A percentile compares a stretch with the other conserved stretches of the same genome.
These are phyloP conservation scores for Acronicta alni DNA, from an alignment of 2,888 invertebrate species.

Conservation along the genomic window DNA sequence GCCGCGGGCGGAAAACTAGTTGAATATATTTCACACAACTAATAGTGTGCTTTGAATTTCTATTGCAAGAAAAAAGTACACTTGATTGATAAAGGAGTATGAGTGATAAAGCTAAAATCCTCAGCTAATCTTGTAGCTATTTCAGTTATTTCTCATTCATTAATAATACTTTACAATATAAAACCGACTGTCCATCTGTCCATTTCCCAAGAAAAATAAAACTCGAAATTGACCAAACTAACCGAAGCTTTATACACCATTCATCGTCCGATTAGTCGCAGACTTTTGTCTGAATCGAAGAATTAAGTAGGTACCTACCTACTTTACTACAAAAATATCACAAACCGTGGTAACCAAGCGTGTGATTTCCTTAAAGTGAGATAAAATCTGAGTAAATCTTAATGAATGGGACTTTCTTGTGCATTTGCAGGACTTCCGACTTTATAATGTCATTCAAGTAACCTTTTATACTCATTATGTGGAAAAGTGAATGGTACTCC, in stretches of 20 bases:
- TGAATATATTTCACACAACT: too few relatives aligned
- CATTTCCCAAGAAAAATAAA: slow-evolving; percentile 17
- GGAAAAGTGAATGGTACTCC: slow-evolving; percentile 48
- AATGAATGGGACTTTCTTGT: slow-evolving; percentile 46
- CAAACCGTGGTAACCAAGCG: slow-evolving; percentile 39
- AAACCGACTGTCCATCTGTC: slow-evolving; percentile 36
- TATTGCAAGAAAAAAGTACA: neutral
- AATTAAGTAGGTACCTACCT: slow-evolving; percentile 27
- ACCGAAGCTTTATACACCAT: slow-evolving; percentile 25
- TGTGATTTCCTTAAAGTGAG: slow-evolving; percentile 43
- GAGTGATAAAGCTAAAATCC: neutral
- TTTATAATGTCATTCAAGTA: slow-evolving; percentile 35
- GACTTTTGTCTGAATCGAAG: slow-evolving; percentile 29
- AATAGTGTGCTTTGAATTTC: neutral
- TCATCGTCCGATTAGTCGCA: slow-evolving; percentile 46
- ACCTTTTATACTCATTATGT: slow-evolving; percentile 43
- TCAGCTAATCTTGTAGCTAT: too few relatives aligned
- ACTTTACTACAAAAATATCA: slow-evolving; percentile 13
- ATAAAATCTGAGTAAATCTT: slow-evolving; percentile 42
- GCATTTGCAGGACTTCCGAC: slow-evolving; percentile 47
- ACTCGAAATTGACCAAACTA: slow-evolving; percentile 10
- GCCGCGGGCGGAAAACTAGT: too few relatives aligned
- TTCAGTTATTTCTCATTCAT: slow-evolving; percentile 19
- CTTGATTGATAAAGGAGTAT: too few relatives aligned
- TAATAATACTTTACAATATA: slow-evolving; percentile 11